phyloP scores from a whole-genome alignment of 2,888 invertebrate genomes.

The Lissonota sp. region DNA sequence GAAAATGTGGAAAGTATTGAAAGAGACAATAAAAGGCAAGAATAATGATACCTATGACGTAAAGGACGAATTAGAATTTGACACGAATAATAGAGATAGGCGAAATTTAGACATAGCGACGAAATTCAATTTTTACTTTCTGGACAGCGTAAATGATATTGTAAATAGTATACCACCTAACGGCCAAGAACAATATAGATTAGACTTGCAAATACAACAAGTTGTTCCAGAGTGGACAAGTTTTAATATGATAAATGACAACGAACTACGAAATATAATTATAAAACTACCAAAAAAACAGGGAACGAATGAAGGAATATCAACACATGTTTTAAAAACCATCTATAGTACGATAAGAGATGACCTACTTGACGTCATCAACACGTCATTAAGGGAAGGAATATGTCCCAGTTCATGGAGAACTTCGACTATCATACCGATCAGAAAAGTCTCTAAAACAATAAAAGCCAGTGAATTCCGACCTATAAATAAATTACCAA shows the following conservation, averaged over 20 bases:
- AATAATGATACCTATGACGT: background rate
- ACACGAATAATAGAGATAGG: background rate
- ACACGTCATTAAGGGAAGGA: background rate
- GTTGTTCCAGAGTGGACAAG: too few species aligned
- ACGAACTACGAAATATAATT: background rate
- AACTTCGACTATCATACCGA: conserved; percentile 3
- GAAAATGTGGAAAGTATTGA: conserved; percentile 39
- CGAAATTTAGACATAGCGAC: conserved; percentile 45
- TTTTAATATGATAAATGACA: background rate
- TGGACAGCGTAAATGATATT: background rate
- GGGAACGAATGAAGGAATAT: conserved; percentile 10
- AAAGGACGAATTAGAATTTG: conserved; percentile 8
- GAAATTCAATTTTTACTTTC: conserved; percentile 53
- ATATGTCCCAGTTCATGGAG: background rate
- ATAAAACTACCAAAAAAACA: background rate
- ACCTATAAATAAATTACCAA: conserved; percentile 30
- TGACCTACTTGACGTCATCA: background rate
- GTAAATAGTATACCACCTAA: too few species aligned
- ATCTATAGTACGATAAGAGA: background rate
- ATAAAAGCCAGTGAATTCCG: conserved; percentile 11
- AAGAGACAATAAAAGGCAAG: conserved; percentile 14
- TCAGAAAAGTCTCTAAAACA: conserved; percentile 12
- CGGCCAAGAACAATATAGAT: too few species aligned
- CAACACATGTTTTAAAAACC: background rate
- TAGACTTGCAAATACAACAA: too few species aligned